These are phyloP conservation scores for Caradrina kadenii DNA, from an alignment of 2,888 invertebrate species.

Conservation along the genomic window DNA sequence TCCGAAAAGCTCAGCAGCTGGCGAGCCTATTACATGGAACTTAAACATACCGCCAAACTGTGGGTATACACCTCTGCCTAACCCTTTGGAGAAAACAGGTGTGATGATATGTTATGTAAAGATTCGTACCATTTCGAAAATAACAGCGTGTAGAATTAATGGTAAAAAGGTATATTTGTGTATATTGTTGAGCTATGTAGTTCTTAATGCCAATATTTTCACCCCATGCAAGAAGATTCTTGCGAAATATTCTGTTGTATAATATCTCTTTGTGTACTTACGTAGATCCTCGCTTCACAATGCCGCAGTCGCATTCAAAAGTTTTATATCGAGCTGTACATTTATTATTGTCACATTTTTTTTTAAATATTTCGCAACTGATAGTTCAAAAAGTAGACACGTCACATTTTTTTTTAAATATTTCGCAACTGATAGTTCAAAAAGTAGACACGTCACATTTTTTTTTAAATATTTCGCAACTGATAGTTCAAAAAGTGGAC, in stretches of 20 bases:
- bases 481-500: not conserved
- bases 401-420: not conserved
- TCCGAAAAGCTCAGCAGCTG: no score
- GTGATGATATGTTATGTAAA: no score
- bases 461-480: not conserved
- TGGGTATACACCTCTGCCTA: no score
- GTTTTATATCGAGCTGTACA: not conserved
- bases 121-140: no score
- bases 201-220: not conserved
- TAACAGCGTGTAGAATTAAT: no score
- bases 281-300: not conserved
- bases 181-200: no score
- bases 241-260: not conserved
- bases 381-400: not conserved
- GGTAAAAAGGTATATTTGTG: no score
- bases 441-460: not conserved
- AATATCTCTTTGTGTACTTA: not conserved
- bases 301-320: conserved; percentile 3
- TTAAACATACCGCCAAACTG: no score
- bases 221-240: not conserved
- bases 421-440: not conserved
- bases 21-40: no score
- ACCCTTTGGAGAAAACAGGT: no score
- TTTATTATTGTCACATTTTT: not conserved
- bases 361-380: not conserved